phyloP scores from a whole-genome alignment of 2,113 vertebrate genomes.

The Corythornis cristatus region DNA sequence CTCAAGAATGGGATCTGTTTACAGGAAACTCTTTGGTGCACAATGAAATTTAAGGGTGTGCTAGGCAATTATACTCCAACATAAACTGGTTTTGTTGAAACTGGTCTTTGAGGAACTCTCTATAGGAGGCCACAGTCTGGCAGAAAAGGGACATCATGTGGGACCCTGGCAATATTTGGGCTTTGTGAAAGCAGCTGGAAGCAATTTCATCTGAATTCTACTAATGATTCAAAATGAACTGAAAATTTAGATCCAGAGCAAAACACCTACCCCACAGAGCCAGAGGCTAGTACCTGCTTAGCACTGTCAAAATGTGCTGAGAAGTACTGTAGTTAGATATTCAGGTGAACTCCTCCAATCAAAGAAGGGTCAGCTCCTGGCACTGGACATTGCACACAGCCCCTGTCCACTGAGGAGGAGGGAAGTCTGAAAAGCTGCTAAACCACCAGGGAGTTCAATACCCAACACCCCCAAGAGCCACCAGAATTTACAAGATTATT shows the following conservation, averaged over 20 bases:
- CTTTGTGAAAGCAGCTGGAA: conserved; percentile 39
- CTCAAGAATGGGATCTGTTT: not conserved
- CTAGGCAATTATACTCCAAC: conserved; percentile 12
- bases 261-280: not conserved
- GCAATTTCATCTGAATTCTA: not conserved
- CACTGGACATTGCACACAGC: not conserved
- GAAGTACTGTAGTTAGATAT: not conserved
- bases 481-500: not conserved
- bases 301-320: not conserved
- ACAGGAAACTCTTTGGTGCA: not conserved
- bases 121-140: not conserved
- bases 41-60: conserved; percentile 19
- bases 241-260: not conserved
- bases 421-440: not conserved
- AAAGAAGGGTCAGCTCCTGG: not conserved
- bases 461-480: not conserved
- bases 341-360: not conserved
- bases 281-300: not conserved
- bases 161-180: not conserved
- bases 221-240: not conserved
- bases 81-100: not conserved
- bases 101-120: conserved; percentile 9
- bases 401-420: accelerated
- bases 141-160: not conserved
- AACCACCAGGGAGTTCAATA: not conserved